A percentile compares a stretch with the other conserved stretches of the same genome.
Evolutionary conservation across 2,888 invertebrate genomes (phyloP).

Genomic region (Amitus sp.): DNA sequence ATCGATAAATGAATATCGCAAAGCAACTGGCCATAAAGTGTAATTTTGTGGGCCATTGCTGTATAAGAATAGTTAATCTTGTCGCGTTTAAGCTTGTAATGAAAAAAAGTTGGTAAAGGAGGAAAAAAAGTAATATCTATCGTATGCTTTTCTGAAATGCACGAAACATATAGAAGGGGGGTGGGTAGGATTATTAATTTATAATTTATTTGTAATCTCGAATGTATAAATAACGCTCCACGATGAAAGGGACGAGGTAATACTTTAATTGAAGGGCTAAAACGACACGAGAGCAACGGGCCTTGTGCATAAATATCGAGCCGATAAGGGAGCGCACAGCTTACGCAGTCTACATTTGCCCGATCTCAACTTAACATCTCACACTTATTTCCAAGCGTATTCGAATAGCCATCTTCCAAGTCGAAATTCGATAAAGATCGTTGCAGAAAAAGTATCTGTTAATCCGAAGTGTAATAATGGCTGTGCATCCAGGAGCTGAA

Average conservation of each 20-base stretch:
- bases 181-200: slow-evolving; percentile 64
- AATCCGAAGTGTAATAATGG: slow-evolving; percentile 45
- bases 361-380: too few relatives aligned
- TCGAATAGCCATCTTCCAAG: slow-evolving; percentile 40
- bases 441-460: slow-evolving; percentile 15
- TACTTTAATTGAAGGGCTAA: slow-evolving; percentile 24
- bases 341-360: background rate
- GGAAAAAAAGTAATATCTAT: slow-evolving; percentile 60
- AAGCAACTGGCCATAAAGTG: slow-evolving; percentile 54
- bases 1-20: slow-evolving; percentile 52
- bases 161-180: slow-evolving; percentile 89
- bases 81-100: slow-evolving; percentile 60
- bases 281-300: slow-evolving; percentile 47
- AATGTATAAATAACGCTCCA: slow-evolving; percentile 54
- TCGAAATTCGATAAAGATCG: slow-evolving; percentile 29
- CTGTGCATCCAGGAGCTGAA: slow-evolving; percentile 64
- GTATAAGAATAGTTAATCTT: slow-evolving; percentile 54
- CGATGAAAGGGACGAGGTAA: slow-evolving; percentile 29
- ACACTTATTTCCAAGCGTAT: background rate
- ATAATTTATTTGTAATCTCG: slow-evolving; percentile 64
- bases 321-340: background rate
- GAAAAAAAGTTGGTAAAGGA: background rate
- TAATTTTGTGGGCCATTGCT: slow-evolving; percentile 56
- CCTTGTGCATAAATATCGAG: slow-evolving; percentile 61
- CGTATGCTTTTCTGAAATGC: slow-evolving; percentile 88